Evolutionary conservation across 2,888 invertebrate species (phyloP).

Genomic region (Flexamia atlantica): DNA sequence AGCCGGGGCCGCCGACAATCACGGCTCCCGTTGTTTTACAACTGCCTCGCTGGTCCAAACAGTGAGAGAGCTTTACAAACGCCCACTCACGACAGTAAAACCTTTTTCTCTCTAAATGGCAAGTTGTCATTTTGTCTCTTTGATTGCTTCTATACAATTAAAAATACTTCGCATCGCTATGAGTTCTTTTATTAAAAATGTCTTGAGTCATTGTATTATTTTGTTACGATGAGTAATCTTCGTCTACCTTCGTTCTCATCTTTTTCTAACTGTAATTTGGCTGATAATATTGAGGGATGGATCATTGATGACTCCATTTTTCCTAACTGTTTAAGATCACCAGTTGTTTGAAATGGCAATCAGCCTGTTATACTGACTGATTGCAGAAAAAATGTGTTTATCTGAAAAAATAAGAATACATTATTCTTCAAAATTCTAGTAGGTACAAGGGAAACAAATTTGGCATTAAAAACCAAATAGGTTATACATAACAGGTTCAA

Average conservation of each 20-base stretch:
- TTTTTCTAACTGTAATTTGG: not conserved
- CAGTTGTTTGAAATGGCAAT: not conserved
- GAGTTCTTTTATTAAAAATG: not conserved
- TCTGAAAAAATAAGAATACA: not conserved
- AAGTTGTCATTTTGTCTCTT: conserved; percentile 62
- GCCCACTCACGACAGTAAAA: conserved; percentile 98
- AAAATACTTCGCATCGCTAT: not conserved
- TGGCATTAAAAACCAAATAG: no score
- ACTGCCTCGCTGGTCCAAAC: conserved; percentile 91
- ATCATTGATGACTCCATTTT: not conserved
- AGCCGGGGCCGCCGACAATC: conserved; percentile 92
- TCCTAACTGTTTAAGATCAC: not conserved
- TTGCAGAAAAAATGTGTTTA: not conserved
- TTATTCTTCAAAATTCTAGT: no score
- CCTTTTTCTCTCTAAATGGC: conserved; percentile 78
- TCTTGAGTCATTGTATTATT: not conserved
- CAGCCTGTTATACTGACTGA: not conserved
- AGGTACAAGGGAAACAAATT: no score
- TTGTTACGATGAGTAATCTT: conserved; percentile 5
- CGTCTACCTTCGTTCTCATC: not conserved
- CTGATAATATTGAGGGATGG: not conserved
- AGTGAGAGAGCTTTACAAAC: conserved; percentile 94
- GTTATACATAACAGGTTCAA: no score
- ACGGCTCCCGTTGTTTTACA: conserved; percentile 93
- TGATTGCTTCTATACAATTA: not conserved